phyloP scores from a whole-genome alignment of 2,888 invertebrate genomes.

The Tetanocera ferruginea region DNA sequence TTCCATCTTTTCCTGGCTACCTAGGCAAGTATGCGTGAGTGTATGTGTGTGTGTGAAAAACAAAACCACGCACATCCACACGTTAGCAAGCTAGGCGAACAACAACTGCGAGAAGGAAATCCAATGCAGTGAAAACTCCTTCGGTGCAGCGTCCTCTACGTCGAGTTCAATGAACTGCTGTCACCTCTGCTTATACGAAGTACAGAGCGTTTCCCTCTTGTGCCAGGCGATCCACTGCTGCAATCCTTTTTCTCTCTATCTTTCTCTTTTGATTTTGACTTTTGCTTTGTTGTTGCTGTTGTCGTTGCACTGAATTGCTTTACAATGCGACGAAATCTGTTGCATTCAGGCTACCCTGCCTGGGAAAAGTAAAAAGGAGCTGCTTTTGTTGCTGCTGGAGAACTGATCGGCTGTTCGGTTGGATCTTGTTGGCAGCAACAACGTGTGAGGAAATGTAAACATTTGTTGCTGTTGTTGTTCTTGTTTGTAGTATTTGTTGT shows the following conservation, averaged over 20 bases:
- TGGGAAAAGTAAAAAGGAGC: no score
- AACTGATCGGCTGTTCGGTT: not conserved
- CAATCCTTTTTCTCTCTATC: no score
- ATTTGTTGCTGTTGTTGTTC: constrained; percentile 1
- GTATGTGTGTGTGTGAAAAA: not conserved
- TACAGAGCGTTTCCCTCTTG: no score
- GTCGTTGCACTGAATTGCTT: no score
- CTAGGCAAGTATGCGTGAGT: not conserved
- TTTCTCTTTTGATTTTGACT: no score
- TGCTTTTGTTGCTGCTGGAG: no score
- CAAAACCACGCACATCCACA: not conserved
- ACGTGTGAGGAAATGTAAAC: constrained; percentile 22
- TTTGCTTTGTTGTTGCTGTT: no score
- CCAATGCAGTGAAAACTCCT: not conserved
- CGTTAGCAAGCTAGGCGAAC: not conserved
- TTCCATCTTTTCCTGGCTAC: not conserved
- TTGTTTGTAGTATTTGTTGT: not conserved
- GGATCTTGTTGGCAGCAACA: not conserved
- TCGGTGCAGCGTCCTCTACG: constrained; percentile 14
- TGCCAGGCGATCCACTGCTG: no score
- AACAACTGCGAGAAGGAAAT: no score
- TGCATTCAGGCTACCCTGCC: no score
- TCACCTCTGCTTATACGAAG: not conserved
- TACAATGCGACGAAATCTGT: no score
- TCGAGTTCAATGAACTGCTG: constrained; percentile 6